phyloP scores from a whole-genome alignment of 2,797 vertebrate genomes.

The Tangara arthus region DNA sequence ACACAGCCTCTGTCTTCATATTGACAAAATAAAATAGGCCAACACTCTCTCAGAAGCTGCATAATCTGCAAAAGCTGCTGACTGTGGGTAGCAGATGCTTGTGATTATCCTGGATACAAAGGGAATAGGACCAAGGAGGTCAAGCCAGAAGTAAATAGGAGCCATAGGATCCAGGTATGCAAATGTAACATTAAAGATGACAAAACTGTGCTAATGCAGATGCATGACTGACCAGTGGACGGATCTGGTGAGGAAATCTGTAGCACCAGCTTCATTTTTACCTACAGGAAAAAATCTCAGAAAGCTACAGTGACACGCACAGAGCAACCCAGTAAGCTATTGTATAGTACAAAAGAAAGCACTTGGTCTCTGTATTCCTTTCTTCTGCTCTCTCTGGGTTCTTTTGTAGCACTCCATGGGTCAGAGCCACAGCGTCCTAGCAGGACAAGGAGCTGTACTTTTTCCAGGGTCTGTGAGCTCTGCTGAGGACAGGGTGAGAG shows the following conservation, averaged over 20 bases:
- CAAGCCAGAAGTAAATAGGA: not conserved
- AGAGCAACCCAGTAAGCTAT: not conserved
- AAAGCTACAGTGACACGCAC: not conserved
- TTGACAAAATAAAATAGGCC: constrained; percentile 38
- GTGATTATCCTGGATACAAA: not conserved
- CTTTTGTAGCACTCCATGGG: not conserved
- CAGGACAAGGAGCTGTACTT: not conserved
- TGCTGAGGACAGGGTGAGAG: not conserved
- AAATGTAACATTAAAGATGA: not conserved
- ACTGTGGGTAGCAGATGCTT: not conserved
- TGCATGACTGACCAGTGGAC: not conserved
- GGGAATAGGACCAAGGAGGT: not conserved
- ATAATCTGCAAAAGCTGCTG: constrained; percentile 10
- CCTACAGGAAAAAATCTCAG: not conserved
- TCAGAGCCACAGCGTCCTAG: not conserved
- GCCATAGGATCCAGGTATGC: not conserved
- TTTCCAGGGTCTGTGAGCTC: not conserved
- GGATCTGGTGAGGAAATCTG: not conserved
- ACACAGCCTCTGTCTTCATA: not conserved
- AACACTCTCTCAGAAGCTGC: not conserved
- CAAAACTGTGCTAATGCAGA: not conserved
- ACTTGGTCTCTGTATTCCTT: not conserved
- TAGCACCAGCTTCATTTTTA: not conserved
- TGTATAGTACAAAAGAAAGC: not conserved
- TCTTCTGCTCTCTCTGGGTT: not conserved